Evolutionary conservation across 1,140 invertebrate genomes (phyloP), one percentile per base, ranked within the genome.

Genomic region (Mamestra configurata): DNA sequence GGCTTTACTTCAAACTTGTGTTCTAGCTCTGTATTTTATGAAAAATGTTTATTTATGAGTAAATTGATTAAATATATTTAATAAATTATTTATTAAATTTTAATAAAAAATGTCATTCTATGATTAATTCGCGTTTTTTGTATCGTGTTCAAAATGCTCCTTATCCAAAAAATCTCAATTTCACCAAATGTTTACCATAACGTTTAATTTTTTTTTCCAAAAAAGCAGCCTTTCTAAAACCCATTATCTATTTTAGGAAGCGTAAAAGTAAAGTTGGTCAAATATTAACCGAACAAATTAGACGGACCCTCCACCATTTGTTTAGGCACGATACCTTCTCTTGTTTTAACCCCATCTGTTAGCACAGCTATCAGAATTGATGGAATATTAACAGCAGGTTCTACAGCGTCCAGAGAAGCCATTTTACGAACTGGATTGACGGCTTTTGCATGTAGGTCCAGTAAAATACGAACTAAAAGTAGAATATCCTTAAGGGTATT

Each of bases 271-370:
- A 75, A 53, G 70, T 72, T 51, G 46, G 49, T 10, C 35, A 64
- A 78, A 78, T 78, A 78, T 78, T 78, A 70, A 55, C 46, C 11
- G 64, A 70, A 78, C 61, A 78, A 78, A 78, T 78, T 78, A 78
- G 76, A 66, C 15, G 46, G 61, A 73, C 70, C 27, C 51, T n/a
- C 40, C 46, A 43, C 13, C 31, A 61, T 78, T 78, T 78, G 76
- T 78, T 78, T 78, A 68, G 73, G 73, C 27, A 31, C 43, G 55
- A 64, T 27, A 46, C 66, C 61, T 22, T 55, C 64, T 35, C 37
- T 68, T 68, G 61, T 78, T 49, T 78, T 70, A 68, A 10, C 43
- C 73, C 75, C 11, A 53, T 51, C 10, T 77, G 59, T 77, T 43
- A 59, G 51, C 53, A 40, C 1, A 75, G 20, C 43, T 37, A 71